Percentiles rank a stretch among this genome's conserved stretches.
phyloP scores from a whole-genome alignment of 2,797 vertebrate species.

The Epinephelus malabaricus region DNA sequence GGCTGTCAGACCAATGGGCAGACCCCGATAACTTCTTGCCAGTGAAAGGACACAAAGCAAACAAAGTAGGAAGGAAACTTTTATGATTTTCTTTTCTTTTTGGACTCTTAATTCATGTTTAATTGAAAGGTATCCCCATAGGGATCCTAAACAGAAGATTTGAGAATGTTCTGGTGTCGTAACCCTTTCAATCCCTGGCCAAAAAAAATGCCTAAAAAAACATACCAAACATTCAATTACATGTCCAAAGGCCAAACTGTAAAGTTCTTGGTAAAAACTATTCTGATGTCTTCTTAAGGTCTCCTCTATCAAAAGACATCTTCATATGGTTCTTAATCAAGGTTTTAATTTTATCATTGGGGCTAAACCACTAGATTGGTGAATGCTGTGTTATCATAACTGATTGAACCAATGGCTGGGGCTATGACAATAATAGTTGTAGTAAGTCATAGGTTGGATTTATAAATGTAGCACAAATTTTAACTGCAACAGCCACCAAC shows the following conservation, averaged over 20 bases:
- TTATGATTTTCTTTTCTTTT: neutral
- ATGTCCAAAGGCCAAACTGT: neutral
- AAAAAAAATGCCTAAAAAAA: neutral
- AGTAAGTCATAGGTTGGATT: too few relatives aligned
- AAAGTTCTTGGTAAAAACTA: neutral
- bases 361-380: neutral
- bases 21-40: neutral
- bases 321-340: neutral
- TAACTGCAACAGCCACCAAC: too few relatives aligned
- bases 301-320: neutral
- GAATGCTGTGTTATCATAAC: too few relatives aligned
- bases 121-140: neutral
- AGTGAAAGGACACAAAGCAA: conserved; percentile 2
- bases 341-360: neutral
- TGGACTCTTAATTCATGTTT: neutral
- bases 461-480: too few relatives aligned
- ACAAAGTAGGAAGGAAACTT: neutral
- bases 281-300: neutral
- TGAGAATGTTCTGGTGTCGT: neutral
- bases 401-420: too few relatives aligned
- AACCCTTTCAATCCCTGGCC: neutral
- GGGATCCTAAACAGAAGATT: neutral
- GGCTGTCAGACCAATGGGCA: too few relatives aligned
- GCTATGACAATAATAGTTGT: too few relatives aligned
- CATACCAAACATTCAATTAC: neutral